phyloP scores from a whole-genome alignment of 2,113 vertebrate genomes.

The Gobiocypris rarus region DNA sequence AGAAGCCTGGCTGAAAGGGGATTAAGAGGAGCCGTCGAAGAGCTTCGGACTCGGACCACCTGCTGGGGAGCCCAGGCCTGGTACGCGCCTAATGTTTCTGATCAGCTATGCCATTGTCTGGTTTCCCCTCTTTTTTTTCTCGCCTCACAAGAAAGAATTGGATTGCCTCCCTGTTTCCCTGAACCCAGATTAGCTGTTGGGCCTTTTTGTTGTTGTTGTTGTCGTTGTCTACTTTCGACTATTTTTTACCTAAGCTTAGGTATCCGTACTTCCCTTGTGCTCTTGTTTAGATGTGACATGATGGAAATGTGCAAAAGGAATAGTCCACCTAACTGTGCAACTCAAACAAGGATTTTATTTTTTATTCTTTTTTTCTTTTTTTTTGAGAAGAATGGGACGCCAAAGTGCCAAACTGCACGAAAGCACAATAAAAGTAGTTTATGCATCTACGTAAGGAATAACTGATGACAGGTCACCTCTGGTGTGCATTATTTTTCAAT shows the following conservation, averaged over 20 bases:
- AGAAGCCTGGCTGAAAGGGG: constrained; percentile 37
- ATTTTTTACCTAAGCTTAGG: background rate
- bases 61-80: constrained; percentile 48
- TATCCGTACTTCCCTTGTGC: constrained; percentile 12
- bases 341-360: background rate
- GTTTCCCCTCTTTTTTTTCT: constrained; percentile 14
- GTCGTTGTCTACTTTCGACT: constrained; percentile 1
- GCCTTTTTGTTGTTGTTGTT: constrained; percentile 1
- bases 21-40: constrained; percentile 46
- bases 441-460: no score
- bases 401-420: background rate
- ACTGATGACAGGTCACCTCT: no score
- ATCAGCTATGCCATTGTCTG: constrained; percentile 55
- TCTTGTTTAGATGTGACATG: background rate
- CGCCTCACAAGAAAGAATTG: constrained; percentile 14
- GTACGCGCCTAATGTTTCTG: constrained; percentile 42
- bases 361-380: background rate
- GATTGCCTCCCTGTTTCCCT: constrained; percentile 23
- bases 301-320: background rate
- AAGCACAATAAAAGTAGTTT: background rate
- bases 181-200: constrained; percentile 42
- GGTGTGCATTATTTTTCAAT: no score
- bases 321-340: background rate
- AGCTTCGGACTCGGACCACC: constrained; percentile 50
- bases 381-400: background rate